These are phyloP conservation scores for Arctocebus calabarensis DNA, from an alignment of 2,797 vertebrate species.

Conservation along the genomic window DNA sequence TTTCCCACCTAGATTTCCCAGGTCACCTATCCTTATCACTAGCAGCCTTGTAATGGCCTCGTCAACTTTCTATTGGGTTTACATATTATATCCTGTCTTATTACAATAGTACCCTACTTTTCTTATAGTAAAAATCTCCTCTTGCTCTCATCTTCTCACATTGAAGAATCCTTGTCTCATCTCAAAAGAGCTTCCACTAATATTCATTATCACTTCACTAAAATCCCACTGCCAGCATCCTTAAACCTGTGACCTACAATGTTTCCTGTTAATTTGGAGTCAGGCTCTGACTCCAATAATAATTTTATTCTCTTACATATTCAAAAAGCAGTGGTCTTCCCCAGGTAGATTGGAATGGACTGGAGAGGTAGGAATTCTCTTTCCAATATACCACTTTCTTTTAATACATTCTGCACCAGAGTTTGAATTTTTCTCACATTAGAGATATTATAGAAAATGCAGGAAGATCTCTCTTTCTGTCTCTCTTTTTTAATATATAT, in stretches of 20 bases:
- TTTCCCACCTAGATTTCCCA: background rate
- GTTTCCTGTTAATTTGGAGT: conserved; percentile 10
- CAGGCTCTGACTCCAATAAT: background rate
- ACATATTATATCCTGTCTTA: conserved; percentile 19
- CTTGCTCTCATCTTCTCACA: background rate
- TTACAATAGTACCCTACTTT: conserved; percentile 5
- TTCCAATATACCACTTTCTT: conserved; percentile 49
- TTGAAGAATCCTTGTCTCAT: conserved; percentile 36
- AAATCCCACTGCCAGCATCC: background rate
- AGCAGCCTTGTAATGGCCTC: background rate
- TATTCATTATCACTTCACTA: conserved; percentile 20
- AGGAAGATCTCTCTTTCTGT: background rate
- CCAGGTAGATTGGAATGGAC: background rate
- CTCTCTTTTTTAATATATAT: no score
- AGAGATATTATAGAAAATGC: conserved; percentile 57
- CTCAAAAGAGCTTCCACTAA: background rate
- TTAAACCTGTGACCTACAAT: conserved; percentile 19
- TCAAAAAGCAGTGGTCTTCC: background rate
- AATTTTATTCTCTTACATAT: conserved; percentile 25
- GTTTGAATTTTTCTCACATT: conserved; percentile 41
- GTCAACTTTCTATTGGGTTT: conserved; percentile 29
- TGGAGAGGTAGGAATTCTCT: background rate
- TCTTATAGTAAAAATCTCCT: conserved; percentile 17
- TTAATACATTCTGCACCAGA: conserved; percentile 1
- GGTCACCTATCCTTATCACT: background rate